Evolutionary conservation across 1,140 invertebrate species (phyloP).

Genomic region (Gonioctena quinquepunctata): DNA sequence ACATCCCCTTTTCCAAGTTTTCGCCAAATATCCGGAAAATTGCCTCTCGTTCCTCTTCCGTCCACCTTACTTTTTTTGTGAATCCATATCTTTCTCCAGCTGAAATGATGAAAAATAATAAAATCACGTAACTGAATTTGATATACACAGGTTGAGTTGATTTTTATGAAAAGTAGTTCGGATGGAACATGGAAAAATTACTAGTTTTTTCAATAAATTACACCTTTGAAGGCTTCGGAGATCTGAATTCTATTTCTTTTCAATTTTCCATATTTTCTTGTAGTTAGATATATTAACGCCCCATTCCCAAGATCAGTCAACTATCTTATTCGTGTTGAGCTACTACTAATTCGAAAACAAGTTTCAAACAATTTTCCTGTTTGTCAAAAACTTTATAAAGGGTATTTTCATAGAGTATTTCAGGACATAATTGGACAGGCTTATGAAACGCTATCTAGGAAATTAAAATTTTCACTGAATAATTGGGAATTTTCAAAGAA

Average conservation of each 20-base stretch:
- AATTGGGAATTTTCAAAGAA: not conserved
- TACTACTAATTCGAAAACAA: not conserved
- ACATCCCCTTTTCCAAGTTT: not conserved
- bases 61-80: conserved; percentile 9
- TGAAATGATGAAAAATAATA: not conserved
- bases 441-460: not conserved
- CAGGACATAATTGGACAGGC: not conserved
- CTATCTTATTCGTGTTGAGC: not conserved
- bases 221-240: not conserved
- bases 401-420: not conserved
- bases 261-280: not conserved
- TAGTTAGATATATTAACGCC: too few species aligned
- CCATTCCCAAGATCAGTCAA: not conserved
- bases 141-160: not conserved
- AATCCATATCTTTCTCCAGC: not conserved
- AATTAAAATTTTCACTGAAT: not conserved
- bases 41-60: not conserved
- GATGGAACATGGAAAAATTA: not conserved
- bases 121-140: not conserved
- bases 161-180: not conserved
- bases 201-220: not conserved
- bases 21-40: conserved; percentile 8
- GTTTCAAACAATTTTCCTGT: not conserved
- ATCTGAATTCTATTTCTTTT: not conserved
- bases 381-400: not conserved